Evolutionary conservation across 2,888 invertebrate genomes (phyloP), one percentile per base, ranked within the genome.

Genomic region (Andrena dorsata): DNA sequence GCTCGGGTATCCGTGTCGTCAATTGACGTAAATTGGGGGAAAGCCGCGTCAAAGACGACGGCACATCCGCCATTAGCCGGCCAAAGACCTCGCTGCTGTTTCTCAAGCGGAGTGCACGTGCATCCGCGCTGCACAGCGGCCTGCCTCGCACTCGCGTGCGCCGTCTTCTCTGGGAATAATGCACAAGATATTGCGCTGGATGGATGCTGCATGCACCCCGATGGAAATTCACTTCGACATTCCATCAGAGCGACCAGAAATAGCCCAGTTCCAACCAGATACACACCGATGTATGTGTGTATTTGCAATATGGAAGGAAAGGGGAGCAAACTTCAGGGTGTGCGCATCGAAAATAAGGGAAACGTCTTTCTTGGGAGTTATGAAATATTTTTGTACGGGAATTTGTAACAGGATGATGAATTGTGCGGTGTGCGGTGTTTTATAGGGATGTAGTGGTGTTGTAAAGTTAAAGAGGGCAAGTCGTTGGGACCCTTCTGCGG

Each of bases 21-120:
- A 89, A 90, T 90, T 90, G 88, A 88, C 85, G 88, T 63, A 85
- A 89, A 90, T 89, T 88, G 88, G 90, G 88, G 89, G 85, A 87
- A 87, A 87, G 86, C 78, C 81, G 75, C 71, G 77, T 77, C 77
- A 75, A 86, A 86, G 80, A 75, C 74, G 76, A 56, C 53, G 58
- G 77, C 49, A 77, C 85, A 86, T 86, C 86, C 83, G 87, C 82
- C 82, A 85, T 87, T 86, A 87, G 86, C 7, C 84, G 87, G 87
- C 69, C 85, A 86, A 86, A 87, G 87, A 87, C 87, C 87, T 60
- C 81, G 56, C 30, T 32, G 60, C 32, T 70, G 76, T 64, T 83
- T 80, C 86, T 64, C 63, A 56, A 10, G 53, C 74, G 20, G 49
- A 73, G 63, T 75, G 76, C 84, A 82, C 71, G 66, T 78, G 80